phyloP scores from a whole-genome alignment of 2,797 vertebrate genomes.

The Graptemys geographica region DNA sequence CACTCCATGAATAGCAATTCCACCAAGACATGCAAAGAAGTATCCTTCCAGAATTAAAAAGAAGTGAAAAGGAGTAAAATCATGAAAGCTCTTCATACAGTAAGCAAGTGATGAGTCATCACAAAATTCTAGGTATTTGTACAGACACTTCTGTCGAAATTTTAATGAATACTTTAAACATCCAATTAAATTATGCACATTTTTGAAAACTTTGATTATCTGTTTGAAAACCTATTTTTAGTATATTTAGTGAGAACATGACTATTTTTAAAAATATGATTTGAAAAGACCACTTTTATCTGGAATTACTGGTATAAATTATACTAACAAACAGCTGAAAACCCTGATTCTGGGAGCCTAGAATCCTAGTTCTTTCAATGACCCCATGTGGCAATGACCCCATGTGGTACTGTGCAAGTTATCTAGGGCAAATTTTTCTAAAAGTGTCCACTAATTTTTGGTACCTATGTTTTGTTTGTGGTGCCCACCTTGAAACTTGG shows the following conservation, averaged over 20 bases:
- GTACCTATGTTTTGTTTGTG: neutral
- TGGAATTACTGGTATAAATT: neutral
- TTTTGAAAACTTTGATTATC: constrained; percentile 4
- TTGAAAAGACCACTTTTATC: neutral
- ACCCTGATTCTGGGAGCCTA: neutral
- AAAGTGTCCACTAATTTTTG: neutral
- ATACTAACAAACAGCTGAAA: constrained; percentile 3
- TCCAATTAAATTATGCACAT: neutral
- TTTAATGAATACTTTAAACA: neutral
- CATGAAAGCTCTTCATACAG: neutral
- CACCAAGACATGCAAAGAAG: neutral
- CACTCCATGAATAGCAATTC: neutral
- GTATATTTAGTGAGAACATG: neutral
- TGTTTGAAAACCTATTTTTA: neutral
- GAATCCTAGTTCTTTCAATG: neutral
- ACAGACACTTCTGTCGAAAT: neutral
- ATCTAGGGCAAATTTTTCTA: neutral
- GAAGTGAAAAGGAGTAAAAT: neutral
- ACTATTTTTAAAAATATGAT: constrained; percentile 24
- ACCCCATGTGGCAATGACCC: neutral
- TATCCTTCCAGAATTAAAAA: neutral
- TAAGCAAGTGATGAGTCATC: neutral
- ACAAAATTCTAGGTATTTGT: neutral
- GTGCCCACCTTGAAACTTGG: neutral
- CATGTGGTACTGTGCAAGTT: neutral